Evolutionary conservation across 2,888 invertebrate species (phyloP).

Genomic region (Galeopsomyia nigrocyanea): DNA sequence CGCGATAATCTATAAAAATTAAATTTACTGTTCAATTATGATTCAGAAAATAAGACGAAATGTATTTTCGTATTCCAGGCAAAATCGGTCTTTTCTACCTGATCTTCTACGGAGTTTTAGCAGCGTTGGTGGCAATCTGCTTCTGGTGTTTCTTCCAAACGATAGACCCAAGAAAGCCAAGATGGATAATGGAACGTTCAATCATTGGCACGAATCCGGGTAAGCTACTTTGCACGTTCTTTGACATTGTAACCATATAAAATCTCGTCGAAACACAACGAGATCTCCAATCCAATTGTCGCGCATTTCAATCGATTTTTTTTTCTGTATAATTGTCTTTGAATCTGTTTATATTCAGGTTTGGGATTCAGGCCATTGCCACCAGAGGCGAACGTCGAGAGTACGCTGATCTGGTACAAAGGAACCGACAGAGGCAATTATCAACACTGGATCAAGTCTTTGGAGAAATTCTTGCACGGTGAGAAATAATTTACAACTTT

Average conservation of each 20-base stretch:
- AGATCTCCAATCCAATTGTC: no score
- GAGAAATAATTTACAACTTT: slow-evolving; percentile 59
- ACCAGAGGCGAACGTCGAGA: slow-evolving; percentile 86
- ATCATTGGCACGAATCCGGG: slow-evolving; percentile 96
- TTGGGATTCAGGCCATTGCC: slow-evolving; percentile 96
- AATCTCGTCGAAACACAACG: no score
- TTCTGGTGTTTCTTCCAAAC: slow-evolving; percentile 95
- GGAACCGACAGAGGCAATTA: slow-evolving; percentile 84
- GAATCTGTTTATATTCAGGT: slow-evolving; percentile 68
- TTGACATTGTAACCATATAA: no score
- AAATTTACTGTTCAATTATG: no score
- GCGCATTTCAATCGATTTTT: no score
- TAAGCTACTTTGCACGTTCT: slow-evolving; percentile 58
- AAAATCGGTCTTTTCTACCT: slow-evolving; percentile 97
- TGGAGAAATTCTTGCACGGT: slow-evolving; percentile 86
- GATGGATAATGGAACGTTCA: slow-evolving; percentile 87
- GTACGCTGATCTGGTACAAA: slow-evolving; percentile 95
- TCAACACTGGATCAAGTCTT: slow-evolving; percentile 82
- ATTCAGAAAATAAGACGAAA: no score
- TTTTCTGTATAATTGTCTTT: neutral
- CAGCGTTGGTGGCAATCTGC: slow-evolving; percentile 93
- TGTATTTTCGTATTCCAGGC: slow-evolving; percentile 73
- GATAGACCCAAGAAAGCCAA: slow-evolving; percentile 89
- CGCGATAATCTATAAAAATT: no score
- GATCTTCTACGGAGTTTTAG: slow-evolving; percentile 92